phyloP scores from a whole-genome alignment of 2,113 vertebrate species.

The Tympanuchus pallidicinctus region DNA sequence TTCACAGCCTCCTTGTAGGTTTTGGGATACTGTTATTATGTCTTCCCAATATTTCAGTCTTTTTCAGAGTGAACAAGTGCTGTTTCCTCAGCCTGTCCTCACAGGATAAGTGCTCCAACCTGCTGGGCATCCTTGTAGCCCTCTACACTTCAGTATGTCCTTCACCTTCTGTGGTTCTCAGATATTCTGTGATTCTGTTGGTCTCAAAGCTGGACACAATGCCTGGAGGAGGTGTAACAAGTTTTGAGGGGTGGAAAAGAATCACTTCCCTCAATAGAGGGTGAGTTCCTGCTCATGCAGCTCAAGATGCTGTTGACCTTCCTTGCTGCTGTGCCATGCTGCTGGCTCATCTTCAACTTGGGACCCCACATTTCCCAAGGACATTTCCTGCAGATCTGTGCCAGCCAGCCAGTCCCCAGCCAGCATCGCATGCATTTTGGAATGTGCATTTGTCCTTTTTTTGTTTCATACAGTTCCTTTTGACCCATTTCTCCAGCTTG shows the following conservation, averaged over 20 bases:
- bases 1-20: neutral
- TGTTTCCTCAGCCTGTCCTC: neutral
- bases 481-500: rapidly evolving
- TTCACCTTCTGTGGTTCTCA: neutral
- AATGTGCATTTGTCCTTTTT: neutral
- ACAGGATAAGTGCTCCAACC: neutral
- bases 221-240: neutral
- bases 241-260: too few species aligned
- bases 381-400: neutral
- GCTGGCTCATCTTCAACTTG: neutral
- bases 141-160: neutral
- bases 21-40: neutral
- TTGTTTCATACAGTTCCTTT: neutral
- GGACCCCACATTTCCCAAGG: neutral
- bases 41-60: neutral
- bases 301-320: neutral
- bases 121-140: neutral
- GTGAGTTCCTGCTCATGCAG: neutral
- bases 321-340: neutral
- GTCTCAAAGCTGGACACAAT: neutral
- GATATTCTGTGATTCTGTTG: neutral
- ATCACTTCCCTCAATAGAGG: too few species aligned
- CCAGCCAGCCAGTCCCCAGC: neutral
- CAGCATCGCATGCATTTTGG: neutral
- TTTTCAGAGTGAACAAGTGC: neutral